Conservation (phyloP, 2,888 invertebrate species). For the Xanthorhoe designata region DNA sequence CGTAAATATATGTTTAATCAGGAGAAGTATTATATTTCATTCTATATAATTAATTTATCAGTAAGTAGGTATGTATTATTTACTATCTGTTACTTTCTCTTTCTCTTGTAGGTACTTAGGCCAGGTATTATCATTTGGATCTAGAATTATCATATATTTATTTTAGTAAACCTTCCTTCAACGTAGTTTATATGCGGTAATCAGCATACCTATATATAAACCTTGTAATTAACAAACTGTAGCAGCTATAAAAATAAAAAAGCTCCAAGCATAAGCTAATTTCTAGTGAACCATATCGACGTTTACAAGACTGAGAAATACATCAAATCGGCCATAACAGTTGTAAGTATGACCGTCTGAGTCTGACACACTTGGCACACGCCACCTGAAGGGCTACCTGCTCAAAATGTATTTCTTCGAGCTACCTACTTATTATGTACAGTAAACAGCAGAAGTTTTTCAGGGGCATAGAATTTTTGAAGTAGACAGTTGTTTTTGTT, state of each 20-base stretch:
- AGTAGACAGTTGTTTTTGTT: no score
- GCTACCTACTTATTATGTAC: slow-evolving; percentile 39
- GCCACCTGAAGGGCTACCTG: slow-evolving; percentile 32
- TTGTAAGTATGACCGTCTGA: slow-evolving; percentile 37
- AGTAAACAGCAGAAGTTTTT: slow-evolving; percentile 20
- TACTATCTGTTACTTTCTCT: no score
- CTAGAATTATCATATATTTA: no score
- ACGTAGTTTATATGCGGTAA: slow-evolving; percentile 7
- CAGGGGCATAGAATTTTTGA: background rate
- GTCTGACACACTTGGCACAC: slow-evolving; percentile 37
- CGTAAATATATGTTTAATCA: no score
- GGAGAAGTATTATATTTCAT: no score
- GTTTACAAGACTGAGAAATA: slow-evolving; percentile 37
- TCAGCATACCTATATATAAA: slow-evolving; percentile 26
- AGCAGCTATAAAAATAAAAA: slow-evolving; percentile 27
- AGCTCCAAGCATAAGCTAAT: slow-evolving; percentile 18
- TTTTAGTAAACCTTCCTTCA: background rate
- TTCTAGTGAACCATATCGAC: slow-evolving; percentile 30
- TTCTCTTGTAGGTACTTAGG: no score
- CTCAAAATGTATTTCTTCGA: slow-evolving; percentile 37
- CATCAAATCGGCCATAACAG: slow-evolving; percentile 36
- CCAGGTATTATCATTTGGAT: no score
- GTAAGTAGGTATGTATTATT: no score
- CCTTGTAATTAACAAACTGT: slow-evolving; percentile 25
- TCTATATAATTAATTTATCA: no score